Conservation (phyloP, 2,888 invertebrate species). For the Synergus laeviventris region DNA sequence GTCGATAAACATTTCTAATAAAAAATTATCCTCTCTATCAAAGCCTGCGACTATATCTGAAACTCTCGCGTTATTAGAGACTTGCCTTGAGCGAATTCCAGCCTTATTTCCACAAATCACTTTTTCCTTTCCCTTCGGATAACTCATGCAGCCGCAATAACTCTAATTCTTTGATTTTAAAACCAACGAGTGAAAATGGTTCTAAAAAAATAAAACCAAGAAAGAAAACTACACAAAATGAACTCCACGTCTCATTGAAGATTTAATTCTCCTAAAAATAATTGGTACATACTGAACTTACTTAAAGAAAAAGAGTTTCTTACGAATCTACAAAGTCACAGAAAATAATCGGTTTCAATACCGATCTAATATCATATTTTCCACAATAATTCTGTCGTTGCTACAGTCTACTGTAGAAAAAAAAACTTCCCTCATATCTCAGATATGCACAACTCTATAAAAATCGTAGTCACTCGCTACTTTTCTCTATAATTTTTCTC, state of each 20-base stretch:
- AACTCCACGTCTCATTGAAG: constrained; percentile 40
- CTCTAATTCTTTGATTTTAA: constrained; percentile 16
- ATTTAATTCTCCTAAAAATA: constrained; percentile 45
- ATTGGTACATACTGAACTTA: constrained; percentile 37
- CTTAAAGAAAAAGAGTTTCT: constrained; percentile 23
- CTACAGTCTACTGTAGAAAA: constrained; percentile 23
- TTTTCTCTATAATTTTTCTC: constrained; percentile 11
- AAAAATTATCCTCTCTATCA: constrained; percentile 3
- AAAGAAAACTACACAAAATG: constrained; percentile 7
- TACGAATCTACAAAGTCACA: constrained; percentile 34
- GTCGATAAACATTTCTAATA: background rate
- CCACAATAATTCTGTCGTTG: constrained; percentile 20
- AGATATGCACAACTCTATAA: constrained; percentile 20
- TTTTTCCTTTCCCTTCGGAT: constrained; percentile 24
- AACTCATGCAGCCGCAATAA: constrained; percentile 17
- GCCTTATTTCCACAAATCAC: constrained; percentile 33
- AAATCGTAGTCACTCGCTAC: constrained; percentile 7
- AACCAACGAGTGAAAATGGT: background rate
- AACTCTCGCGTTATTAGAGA: constrained; percentile 26
- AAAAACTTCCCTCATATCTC: constrained; percentile 11
- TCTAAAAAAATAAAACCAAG: background rate
- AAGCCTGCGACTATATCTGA: constrained; percentile 24
- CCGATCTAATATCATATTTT: constrained; percentile 3
- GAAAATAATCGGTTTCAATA: constrained; percentile 18
- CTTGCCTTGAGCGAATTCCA: constrained; percentile 36